Conservation (phyloP, 2,888 invertebrate genomes). For the Phengaris alcon region DNA sequence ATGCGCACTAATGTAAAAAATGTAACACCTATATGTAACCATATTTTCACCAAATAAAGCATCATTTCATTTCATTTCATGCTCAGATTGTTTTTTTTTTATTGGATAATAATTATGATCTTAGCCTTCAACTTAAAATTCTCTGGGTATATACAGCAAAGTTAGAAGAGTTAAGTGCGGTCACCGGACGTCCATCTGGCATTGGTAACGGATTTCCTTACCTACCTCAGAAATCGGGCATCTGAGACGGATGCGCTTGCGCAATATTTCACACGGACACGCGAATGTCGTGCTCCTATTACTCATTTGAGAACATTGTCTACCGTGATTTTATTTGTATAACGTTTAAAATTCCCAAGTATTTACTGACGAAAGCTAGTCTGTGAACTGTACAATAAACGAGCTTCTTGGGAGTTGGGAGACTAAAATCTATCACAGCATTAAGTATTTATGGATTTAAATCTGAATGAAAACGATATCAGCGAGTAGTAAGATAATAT, state of each 20-base stretch:
- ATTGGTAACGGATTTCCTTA: slow-evolving; percentile 22
- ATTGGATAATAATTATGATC: too few relatives aligned
- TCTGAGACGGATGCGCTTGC: background rate
- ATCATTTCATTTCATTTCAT: too few relatives aligned
- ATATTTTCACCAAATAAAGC: too few relatives aligned
- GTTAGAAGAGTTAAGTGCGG: background rate
- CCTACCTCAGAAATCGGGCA: background rate
- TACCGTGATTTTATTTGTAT: background rate
- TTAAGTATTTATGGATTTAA: background rate
- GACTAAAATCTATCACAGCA: background rate
- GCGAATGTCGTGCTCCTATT: background rate
- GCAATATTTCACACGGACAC: slow-evolving; percentile 21
- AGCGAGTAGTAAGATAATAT: background rate
- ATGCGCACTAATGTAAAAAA: too few relatives aligned
- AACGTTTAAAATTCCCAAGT: background rate
- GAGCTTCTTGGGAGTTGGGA: background rate
- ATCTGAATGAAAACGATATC: slow-evolving; percentile 5
- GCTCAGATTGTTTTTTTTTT: too few relatives aligned
- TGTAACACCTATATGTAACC: too few relatives aligned
- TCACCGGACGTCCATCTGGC: slow-evolving; percentile 11
- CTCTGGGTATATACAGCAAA: background rate
- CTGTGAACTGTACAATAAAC: background rate
- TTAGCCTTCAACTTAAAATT: background rate
- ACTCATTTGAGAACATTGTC: slow-evolving; percentile 12
- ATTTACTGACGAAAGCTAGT: background rate